Conservation (phyloP, 2,797 vertebrate species). For the Mormyrops attenuatus region DNA sequence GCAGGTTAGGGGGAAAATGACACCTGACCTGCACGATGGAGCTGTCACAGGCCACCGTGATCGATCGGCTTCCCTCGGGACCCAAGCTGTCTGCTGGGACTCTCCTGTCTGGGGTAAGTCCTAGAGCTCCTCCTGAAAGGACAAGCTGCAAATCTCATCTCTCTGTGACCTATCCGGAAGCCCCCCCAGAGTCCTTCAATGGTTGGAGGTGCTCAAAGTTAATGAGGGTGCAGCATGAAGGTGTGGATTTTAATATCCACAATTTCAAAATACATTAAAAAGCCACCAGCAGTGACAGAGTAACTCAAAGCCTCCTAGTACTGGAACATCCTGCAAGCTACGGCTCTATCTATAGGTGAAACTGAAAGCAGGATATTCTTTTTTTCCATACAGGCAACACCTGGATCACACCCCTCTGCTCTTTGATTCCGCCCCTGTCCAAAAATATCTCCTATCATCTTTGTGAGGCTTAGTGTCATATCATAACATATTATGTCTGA, state of each 20-base stretch:
- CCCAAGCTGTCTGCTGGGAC: not conserved
- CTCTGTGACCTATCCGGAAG: not conserved
- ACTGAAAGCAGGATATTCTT: not conserved
- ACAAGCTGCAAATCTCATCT: not conserved
- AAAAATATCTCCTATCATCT: constrained; percentile 9
- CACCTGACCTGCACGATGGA: constrained; percentile 14
- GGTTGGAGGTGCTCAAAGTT: not conserved
- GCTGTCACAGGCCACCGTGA: constrained; percentile 36
- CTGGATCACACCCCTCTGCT: not conserved
- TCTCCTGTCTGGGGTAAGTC: not conserved
- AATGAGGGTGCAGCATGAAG: not conserved
- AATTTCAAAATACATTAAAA: not conserved
- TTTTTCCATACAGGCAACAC: not conserved
- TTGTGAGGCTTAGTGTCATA: not conserved
- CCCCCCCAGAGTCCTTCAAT: not conserved
- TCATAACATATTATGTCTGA: not conserved
- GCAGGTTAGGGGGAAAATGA: constrained; percentile 38
- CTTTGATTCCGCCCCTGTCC: not conserved
- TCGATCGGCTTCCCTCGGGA: constrained; percentile 13
- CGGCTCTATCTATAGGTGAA: not conserved
- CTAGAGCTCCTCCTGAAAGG: not conserved
- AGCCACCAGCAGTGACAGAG: not conserved
- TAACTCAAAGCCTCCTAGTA: not conserved
- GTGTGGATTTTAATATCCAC: not conserved
- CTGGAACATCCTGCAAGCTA: not conserved